Evolutionary conservation across 1,140 invertebrate genomes (phyloP).

Genomic region (Littorina saxatilis): DNA sequence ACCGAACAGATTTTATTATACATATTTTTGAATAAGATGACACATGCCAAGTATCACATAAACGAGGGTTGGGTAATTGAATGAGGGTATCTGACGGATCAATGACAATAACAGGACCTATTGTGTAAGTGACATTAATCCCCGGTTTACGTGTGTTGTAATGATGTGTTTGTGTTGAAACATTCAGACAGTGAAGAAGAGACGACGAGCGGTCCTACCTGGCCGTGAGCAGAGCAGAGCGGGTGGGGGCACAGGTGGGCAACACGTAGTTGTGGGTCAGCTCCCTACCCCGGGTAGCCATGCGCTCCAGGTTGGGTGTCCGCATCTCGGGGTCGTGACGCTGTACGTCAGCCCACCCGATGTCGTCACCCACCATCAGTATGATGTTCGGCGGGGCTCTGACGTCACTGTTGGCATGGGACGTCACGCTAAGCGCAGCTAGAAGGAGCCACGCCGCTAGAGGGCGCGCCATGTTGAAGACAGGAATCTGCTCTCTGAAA

Average conservation of each 20-base stretch:
- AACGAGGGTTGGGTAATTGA: too few species aligned
- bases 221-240: constrained; percentile 25
- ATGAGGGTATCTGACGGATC: too few species aligned
- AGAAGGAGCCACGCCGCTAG: not conserved
- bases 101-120: too few species aligned
- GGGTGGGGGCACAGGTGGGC: constrained; percentile 62
- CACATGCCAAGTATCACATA: too few species aligned
- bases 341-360: constrained; percentile 73
- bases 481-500: too few species aligned
- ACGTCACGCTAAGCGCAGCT: not conserved
- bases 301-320: constrained; percentile 70
- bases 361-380: constrained; percentile 26
- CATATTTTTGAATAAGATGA: too few species aligned
- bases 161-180: too few species aligned
- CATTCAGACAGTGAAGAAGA: too few species aligned
- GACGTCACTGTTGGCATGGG: not conserved
- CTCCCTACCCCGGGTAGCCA: constrained; percentile 63
- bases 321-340: constrained; percentile 68
- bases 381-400: constrained; percentile 29
- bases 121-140: too few species aligned
- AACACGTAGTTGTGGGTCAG: constrained; percentile 65
- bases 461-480: not conserved
- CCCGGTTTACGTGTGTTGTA: too few species aligned
- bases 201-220: too few species aligned
- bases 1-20: too few species aligned